These are phyloP conservation scores for Pterobdella sp. DNA, from an alignment of 2,888 invertebrate genomes.

Conservation along the genomic window DNA sequence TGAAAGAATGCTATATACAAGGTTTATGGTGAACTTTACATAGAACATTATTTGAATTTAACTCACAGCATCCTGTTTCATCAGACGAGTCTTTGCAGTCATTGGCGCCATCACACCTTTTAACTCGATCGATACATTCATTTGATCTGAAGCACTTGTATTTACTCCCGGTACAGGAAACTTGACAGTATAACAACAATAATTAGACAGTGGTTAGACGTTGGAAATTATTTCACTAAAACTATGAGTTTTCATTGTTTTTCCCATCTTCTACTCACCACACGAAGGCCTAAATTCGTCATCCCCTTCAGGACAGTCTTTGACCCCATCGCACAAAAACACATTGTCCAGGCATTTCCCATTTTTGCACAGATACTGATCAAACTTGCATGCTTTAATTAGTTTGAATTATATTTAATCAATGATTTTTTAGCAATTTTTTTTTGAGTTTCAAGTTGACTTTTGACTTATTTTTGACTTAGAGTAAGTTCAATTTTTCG, in stretches of 20 bases:
- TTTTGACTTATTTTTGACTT: background rate
- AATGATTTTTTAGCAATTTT: background rate
- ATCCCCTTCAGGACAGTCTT: background rate
- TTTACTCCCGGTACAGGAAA: background rate
- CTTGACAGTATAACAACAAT: too few relatives aligned
- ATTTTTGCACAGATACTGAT: background rate
- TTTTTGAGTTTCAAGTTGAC: background rate
- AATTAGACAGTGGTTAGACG: too few relatives aligned
- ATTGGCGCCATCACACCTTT: background rate
- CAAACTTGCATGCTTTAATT: background rate
- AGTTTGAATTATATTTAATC: background rate
- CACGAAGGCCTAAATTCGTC: background rate
- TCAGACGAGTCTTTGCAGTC: background rate
- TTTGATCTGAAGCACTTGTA: background rate
- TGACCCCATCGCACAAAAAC: background rate
- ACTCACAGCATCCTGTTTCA: background rate
- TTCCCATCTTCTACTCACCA: background rate
- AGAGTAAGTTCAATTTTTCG: background rate
- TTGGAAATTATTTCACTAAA: too few relatives aligned
- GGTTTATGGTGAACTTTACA: too few relatives aligned
- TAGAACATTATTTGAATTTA: background rate
- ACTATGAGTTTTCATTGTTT: too few relatives aligned
- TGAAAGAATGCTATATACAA: too few relatives aligned
- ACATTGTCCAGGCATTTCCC: background rate
- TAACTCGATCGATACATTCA: background rate